These are phyloP conservation scores for Timema podura DNA, from an alignment of 2,888 invertebrate species.

Conservation along the genomic window DNA sequence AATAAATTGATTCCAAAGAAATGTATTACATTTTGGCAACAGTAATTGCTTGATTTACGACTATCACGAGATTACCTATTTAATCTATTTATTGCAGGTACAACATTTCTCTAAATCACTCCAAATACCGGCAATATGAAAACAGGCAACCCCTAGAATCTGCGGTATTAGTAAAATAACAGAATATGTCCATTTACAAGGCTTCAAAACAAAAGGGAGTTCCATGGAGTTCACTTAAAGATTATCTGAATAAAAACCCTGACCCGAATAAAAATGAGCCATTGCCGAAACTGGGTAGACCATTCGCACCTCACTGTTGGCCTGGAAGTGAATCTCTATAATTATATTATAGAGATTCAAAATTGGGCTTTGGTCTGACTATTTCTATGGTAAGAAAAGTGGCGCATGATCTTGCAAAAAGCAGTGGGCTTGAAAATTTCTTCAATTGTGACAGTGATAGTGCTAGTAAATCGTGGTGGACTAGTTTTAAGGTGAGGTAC, in stretches of 20 bases:
- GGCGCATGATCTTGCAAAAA: constrained; percentile 11
- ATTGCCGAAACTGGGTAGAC: constrained; percentile 8
- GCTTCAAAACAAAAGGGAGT: constrained; percentile 7
- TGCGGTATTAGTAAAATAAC: constrained; percentile 1
- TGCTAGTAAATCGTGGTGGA: constrained; percentile 17
- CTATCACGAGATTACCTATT: constrained; percentile 9
- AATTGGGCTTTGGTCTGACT: constrained; percentile 15
- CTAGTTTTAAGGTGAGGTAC: background rate
- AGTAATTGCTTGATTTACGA: background rate
- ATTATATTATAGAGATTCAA: constrained; percentile 16
- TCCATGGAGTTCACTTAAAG: constrained; percentile 10
- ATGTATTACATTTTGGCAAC: background rate
- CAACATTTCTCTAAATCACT: background rate
- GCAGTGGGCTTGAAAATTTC: background rate
- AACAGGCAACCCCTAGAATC: background rate
- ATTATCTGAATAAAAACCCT: constrained; percentile 8
- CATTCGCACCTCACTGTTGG: constrained; percentile 6
- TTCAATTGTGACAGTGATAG: constrained; percentile 2
- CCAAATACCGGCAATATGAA: background rate
- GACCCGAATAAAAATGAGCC: background rate
- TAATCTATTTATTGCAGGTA: background rate
- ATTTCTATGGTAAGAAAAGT: constrained; percentile 12
- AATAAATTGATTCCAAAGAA: background rate
- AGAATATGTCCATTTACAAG: background rate
- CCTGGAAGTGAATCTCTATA: background rate